These are phyloP conservation scores for Anthonomus grandis DNA, from an alignment of 1,140 invertebrate genomes.

Conservation along the genomic window DNA sequence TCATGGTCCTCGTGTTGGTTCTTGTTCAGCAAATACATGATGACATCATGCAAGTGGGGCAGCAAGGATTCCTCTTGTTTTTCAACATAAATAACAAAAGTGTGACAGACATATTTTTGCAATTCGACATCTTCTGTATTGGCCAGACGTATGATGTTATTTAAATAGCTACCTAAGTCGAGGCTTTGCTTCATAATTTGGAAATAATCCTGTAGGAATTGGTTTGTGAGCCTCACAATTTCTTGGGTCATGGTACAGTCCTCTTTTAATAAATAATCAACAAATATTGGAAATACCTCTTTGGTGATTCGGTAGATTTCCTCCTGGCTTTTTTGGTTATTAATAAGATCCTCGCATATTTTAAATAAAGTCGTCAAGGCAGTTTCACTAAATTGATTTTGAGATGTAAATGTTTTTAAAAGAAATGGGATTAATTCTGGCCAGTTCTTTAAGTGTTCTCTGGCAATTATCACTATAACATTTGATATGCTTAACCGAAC, in stretches of 20 bases:
- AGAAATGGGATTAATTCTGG: conserved; percentile 40
- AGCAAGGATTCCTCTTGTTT: conserved; percentile 50
- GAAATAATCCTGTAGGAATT: conserved; percentile 44
- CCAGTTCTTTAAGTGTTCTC: conserved; percentile 41
- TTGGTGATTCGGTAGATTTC: conserved; percentile 37
- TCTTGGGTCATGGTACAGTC: conserved; percentile 33
- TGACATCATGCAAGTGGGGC: conserved; percentile 93
- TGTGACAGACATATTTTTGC: conserved; percentile 42
- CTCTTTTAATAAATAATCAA: conserved; percentile 33
- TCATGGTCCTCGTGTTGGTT: conserved; percentile 91
- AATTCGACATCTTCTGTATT: conserved; percentile 39
- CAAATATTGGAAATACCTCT: conserved; percentile 39
- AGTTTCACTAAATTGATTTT: conserved; percentile 40
- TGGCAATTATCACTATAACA: conserved; percentile 40
- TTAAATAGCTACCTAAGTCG: conserved; percentile 36
- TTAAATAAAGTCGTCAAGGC: conserved; percentile 43
- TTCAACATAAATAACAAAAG: conserved; percentile 45
- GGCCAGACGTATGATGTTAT: conserved; percentile 38
- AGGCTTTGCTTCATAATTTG: conserved; percentile 38
- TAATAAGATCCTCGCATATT: conserved; percentile 43
- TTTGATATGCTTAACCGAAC: conserved; percentile 42
- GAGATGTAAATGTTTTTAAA: conserved; percentile 33
- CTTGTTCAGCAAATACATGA: conserved; percentile 95
- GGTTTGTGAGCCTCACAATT: conserved; percentile 40
- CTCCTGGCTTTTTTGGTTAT: conserved; percentile 35